A percentile compares a stretch with the other conserved stretches of the same genome.
Evolutionary conservation across 2,888 invertebrate genomes (phyloP).

Genomic region (Pollenia labialis): DNA sequence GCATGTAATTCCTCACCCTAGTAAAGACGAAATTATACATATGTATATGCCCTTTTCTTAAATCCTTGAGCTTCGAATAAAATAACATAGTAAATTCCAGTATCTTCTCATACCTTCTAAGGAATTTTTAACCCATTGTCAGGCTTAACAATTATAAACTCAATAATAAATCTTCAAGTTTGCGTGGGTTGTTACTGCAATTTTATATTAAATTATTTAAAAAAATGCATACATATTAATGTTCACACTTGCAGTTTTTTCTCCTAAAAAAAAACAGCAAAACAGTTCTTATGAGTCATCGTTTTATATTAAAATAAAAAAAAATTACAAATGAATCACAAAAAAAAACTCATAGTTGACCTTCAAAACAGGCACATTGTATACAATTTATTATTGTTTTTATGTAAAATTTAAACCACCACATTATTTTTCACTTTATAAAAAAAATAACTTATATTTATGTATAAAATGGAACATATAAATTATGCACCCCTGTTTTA

Average conservation of each 20-base stretch:
- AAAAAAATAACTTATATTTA: not conserved
- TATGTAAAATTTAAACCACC: conserved; percentile 59
- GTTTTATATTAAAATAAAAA: not conserved
- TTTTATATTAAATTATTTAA: conserved; percentile 5
- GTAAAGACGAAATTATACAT: too few relatives aligned
- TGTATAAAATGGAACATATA: conserved; percentile 38
- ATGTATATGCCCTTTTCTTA: too few relatives aligned
- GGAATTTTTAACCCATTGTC: too few relatives aligned
- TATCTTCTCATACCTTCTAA: too few relatives aligned
- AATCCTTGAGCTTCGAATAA: too few relatives aligned
- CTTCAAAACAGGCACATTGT: conserved; percentile 64
- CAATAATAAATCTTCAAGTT: too few relatives aligned
- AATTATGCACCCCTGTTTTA: conserved; percentile 68
- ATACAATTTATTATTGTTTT: conserved; percentile 35
- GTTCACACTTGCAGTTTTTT: conserved; percentile 41
- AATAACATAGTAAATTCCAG: too few relatives aligned
- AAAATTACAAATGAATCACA: conserved; percentile 62
- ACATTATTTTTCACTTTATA: conserved; percentile 16
- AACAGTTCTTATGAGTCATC: conserved; percentile 54
- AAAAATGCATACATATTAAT: not conserved
- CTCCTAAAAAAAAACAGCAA: not conserved
- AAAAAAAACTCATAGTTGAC: conserved; percentile 53
- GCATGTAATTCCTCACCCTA: too few relatives aligned
- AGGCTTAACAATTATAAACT: too few relatives aligned
- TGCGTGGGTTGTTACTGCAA: too few relatives aligned